Evolutionary conservation across 2,113 vertebrate genomes (phyloP).

Genomic region (Epinephelus fuscoguttatus): DNA sequence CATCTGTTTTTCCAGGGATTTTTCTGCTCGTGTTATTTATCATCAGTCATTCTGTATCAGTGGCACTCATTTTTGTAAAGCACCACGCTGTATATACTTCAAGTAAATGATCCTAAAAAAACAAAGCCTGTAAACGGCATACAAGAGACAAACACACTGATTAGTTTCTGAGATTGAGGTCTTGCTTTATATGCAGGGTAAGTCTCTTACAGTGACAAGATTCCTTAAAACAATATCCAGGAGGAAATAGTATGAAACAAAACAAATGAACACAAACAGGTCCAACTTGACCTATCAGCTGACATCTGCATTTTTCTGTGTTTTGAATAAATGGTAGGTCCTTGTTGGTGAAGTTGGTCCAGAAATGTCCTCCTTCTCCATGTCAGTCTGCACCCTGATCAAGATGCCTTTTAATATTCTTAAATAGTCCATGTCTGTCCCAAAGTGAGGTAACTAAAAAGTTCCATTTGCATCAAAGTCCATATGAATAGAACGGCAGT

Average conservation of each 20-base stretch:
- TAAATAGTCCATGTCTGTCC: not conserved
- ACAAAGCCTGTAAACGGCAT: not conserved
- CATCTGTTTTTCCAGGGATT: not conserved
- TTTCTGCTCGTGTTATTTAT: slow-evolving; percentile 1
- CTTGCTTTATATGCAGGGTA: not conserved
- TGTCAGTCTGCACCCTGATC: slow-evolving; percentile 10
- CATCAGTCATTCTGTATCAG: not conserved
- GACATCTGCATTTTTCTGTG: not conserved
- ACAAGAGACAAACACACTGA: not conserved
- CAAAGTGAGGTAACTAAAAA: not conserved
- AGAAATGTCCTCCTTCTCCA: not conserved
- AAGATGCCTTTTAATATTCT: not conserved
- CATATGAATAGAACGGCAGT: not conserved
- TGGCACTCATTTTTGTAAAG: slow-evolving; percentile 1
- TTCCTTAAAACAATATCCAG: not conserved
- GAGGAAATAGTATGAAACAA: not conserved
- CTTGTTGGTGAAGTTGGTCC: not conserved
- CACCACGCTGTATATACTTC: slow-evolving; percentile 31
- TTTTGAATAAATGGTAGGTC: not conserved
- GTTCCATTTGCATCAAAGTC: slow-evolving; percentile 24
- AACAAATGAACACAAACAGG: not conserved
- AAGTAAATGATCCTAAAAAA: slow-evolving; percentile 25
- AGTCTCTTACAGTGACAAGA: slow-evolving; percentile 2
- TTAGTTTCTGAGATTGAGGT: not conserved
- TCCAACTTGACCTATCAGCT: not conserved